These are phyloP conservation scores for Ctenomys sociabilis DNA, from an alignment of 2,113 vertebrate genomes.

Conservation along the genomic window DNA sequence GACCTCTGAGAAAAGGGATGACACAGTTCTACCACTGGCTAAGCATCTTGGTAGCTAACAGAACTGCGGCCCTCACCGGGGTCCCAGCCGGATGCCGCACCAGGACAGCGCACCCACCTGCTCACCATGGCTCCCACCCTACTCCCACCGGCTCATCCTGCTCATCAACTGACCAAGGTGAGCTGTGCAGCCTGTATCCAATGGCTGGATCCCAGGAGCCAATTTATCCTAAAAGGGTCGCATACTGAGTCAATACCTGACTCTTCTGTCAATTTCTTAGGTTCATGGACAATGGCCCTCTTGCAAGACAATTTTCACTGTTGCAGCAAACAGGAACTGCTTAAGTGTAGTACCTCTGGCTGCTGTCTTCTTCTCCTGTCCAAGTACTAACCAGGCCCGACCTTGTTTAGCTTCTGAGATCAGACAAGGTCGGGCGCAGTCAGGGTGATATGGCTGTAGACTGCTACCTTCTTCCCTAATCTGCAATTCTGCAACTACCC, in stretches of 20 bases:
- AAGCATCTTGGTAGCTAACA: not conserved
- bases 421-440: too few species aligned
- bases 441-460: too few species aligned
- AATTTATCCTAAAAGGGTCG: not conserved
- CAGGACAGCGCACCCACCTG: not conserved
- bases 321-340: not conserved
- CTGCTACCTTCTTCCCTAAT: too few species aligned
- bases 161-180: too few species aligned
- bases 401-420: too few species aligned
- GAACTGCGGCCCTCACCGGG: not conserved
- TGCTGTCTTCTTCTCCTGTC: not conserved
- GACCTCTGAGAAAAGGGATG: not conserved
- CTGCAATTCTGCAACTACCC: not conserved
- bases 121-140: not conserved
- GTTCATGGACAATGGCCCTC: not conserved
- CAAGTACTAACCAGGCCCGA: too few species aligned
- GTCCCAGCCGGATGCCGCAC: not conserved
- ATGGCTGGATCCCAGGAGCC: not conserved
- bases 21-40: fast-evolving
- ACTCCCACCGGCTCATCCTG: too few species aligned
- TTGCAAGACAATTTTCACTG: not conserved
- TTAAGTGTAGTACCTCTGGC: not conserved
- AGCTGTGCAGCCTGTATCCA: not conserved
- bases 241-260: not conserved
- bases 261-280: not conserved